Percentiles rank a stretch among this genome's conserved stretches.
Evolutionary conservation across 2,888 invertebrate species (phyloP).

Genomic region (Hydroisotoma schaefferi): DNA sequence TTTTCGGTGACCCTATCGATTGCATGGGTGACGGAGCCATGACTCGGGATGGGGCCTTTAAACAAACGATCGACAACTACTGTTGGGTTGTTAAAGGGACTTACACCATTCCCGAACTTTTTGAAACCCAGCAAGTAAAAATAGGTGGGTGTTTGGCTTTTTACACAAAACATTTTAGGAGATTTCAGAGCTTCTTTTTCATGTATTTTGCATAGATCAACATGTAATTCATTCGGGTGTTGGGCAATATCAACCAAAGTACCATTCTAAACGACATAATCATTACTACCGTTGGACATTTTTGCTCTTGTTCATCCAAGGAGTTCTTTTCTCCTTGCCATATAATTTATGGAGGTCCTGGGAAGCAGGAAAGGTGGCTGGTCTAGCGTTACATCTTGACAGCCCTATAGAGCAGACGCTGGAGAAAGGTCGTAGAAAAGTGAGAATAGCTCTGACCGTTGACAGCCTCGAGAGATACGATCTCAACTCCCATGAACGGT

Average conservation of each 20-base stretch:
- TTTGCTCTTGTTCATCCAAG: conserved; percentile 87
- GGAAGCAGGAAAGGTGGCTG: conserved; percentile 75
- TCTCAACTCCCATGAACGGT: conserved; percentile 61
- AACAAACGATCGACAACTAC: conserved; percentile 80
- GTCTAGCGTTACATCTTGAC: conserved; percentile 79
- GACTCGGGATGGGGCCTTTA: conserved; percentile 54
- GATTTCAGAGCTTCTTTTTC: neutral
- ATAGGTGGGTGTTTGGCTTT: conserved; percentile 5
- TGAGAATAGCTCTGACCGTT: conserved; percentile 58
- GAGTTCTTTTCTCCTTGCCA: conserved; percentile 79
- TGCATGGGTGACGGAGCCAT: conserved; percentile 71
- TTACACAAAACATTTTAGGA: neutral
- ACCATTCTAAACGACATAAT: conserved; percentile 74
- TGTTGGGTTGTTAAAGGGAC: conserved; percentile 93
- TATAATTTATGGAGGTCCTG: conserved; percentile 82
- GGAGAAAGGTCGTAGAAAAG: conserved; percentile 59
- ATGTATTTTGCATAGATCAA: neutral
- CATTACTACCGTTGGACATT: conserved; percentile 95
- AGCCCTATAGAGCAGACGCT: conserved; percentile 63
- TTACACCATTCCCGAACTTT: conserved; percentile 85
- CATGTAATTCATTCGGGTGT: neutral
- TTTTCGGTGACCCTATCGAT: conserved; percentile 84
- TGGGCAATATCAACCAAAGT: conserved; percentile 55
- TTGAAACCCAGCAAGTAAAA: conserved; percentile 58
- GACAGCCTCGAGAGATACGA: conserved; percentile 59